phyloP scores from a whole-genome alignment of 2,113 vertebrate genomes.

The Sander vitreus region DNA sequence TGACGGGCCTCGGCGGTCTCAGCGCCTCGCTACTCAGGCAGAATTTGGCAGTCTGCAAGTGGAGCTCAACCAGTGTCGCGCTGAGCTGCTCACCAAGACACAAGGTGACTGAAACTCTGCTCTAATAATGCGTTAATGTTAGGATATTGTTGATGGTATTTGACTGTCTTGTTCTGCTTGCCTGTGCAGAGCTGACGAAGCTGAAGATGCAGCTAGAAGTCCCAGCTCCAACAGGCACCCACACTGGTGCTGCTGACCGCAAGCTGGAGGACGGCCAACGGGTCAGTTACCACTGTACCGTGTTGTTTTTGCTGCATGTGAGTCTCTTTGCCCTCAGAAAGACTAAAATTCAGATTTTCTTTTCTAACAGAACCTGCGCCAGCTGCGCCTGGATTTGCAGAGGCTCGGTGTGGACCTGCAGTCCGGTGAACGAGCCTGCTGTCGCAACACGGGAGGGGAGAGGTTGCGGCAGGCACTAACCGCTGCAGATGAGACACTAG shows the following conservation, averaged over 20 bases:
- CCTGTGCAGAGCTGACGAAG: constrained; percentile 86
- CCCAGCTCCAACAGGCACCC: constrained; percentile 81
- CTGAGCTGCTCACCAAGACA: constrained; percentile 79
- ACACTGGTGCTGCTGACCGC: constrained; percentile 88
- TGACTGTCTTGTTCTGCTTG: constrained; percentile 8
- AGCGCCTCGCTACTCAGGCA: constrained; percentile 75
- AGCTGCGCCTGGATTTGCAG: constrained; percentile 89
- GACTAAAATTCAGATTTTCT: not conserved
- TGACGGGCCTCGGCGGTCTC: constrained; percentile 84
- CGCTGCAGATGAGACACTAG: constrained; percentile 88
- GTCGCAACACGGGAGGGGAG: constrained; percentile 92
- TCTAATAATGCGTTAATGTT: not conserved
- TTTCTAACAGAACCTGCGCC: constrained; percentile 86
- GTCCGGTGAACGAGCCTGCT: constrained; percentile 92
- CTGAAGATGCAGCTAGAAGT: constrained; percentile 86
- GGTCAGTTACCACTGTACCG: constrained; percentile 77
- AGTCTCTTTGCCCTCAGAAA: not conserved
- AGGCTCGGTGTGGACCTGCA: constrained; percentile 88
- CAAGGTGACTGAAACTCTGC: constrained; percentile 25
- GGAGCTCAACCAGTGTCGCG: constrained; percentile 86
- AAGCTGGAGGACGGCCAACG: constrained; percentile 94
- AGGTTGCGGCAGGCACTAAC: constrained; percentile 88
- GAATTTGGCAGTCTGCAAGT: constrained; percentile 64
- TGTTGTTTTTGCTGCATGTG: not conserved
- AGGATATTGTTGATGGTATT: too few species aligned